Evolutionary conservation across 2,888 invertebrate species (phyloP), one percentile per base, ranked within the genome.

Genomic region (Drosophila pegasa): DNA sequence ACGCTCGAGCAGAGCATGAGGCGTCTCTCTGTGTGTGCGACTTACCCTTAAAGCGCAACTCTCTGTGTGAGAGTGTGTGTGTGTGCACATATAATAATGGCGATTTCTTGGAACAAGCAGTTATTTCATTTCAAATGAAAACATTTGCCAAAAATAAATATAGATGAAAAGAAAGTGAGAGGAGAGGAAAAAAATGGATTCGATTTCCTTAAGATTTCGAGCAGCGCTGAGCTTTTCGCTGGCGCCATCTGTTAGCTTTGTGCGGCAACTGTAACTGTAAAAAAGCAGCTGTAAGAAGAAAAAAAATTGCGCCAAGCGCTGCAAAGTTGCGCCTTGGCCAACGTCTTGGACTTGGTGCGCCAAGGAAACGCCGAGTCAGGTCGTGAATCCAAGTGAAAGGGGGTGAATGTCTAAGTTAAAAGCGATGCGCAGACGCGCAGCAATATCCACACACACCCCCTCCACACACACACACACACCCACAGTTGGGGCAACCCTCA

Each of bases 371-470:
- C 31, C 37, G 38, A 61, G 48, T 45, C 50, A 47, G 57, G 43
- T 41, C 63, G 25, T 48, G 56, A 54, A 40, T 50, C 52, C 55
- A 54, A 58, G 59, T 63, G 41, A 56, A 71, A 64, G 72, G 81
- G 84, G 80, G 81, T 78, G 73, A 71, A 75, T 72, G 84, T 76
- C 74, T 71, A 73, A 67, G 71, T 69, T 69, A 61, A 68, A 43
- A 18, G 56, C 18, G 25, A 43, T 86, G 87, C 84, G 84, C 84
- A 81, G 71, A 59, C 83, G 73, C 83, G n/a, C 55, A 48, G 54
- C 66, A 57, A 54, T 18, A 47, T 45, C 45, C 55, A 55, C 47
- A 55, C 54, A 55, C 40, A 43, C 16, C 33, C 55, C 25, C 31
- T 41, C 48, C 29, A 48, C 56, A 43, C 31, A 16, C 56, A 51